Percentiles rank a stretch among this genome's conserved stretches.
Evolutionary conservation across 2,888 invertebrate species (phyloP).

Genomic region (Micoletzkya japonica): DNA sequence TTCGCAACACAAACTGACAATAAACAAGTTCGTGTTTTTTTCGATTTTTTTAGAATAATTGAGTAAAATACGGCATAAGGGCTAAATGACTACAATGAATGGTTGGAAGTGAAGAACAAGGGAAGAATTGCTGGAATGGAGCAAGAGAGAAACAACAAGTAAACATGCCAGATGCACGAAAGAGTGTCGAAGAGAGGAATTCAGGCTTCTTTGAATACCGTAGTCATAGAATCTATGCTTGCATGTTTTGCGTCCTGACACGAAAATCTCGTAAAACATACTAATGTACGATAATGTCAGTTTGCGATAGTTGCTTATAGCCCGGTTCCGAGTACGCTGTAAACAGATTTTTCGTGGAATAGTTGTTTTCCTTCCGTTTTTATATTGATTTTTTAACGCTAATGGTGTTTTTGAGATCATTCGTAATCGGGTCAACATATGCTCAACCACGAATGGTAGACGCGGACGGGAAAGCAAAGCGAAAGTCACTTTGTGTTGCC

Average conservation of each 20-base stretch:
- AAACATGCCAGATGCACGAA: no score
- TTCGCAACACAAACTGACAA: no score
- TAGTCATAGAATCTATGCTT: no score
- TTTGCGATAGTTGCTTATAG: neutral
- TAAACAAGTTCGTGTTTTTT: no score
- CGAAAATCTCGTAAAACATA: neutral
- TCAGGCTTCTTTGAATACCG: no score
- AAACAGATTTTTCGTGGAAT: neutral
- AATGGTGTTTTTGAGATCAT: neutral
- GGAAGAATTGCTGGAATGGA: neutral
- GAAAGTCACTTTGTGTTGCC: no score
- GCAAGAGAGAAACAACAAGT: neutral
- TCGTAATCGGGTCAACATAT: neutral
- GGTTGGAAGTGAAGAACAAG: neutral
- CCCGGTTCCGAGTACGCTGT: no score
- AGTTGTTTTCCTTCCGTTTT: neutral
- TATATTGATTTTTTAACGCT: neutral
- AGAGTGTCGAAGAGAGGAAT: no score
- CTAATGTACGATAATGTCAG: neutral
- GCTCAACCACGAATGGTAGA: slow-evolving; percentile 10
- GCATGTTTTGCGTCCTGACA: neutral
- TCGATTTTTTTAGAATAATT: no score
- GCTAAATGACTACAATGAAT: neutral
- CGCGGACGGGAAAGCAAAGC: neutral
- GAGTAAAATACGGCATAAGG: no score